Percentiles rank a stretch among this genome's conserved stretches.
Evolutionary conservation across 2,113 vertebrate genomes (phyloP).

Genomic region (Hiodon tergisus): DNA sequence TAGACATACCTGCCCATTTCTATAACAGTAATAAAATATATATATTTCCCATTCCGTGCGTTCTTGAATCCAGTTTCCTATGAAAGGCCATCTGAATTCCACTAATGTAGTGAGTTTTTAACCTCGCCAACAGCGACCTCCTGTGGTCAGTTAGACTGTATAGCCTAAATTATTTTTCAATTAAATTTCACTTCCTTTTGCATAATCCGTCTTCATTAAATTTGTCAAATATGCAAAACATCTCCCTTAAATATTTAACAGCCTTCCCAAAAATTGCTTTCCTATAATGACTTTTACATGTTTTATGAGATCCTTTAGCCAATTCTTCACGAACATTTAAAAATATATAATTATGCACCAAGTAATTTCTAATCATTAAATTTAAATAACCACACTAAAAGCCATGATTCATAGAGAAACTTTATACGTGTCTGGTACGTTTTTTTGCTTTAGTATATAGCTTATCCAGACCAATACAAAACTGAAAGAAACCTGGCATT

Average conservation of each 20-base stretch:
- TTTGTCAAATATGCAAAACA: too few relatives aligned
- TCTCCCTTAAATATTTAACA: not conserved
- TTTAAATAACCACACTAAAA: not conserved
- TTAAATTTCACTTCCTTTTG: too few relatives aligned
- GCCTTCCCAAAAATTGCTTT: not conserved
- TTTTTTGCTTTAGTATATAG: not conserved
- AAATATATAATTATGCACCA: not conserved
- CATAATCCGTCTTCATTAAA: too few relatives aligned
- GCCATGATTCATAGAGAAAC: not conserved
- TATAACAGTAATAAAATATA: too few relatives aligned
- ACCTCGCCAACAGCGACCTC: not conserved
- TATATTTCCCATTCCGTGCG: too few relatives aligned
- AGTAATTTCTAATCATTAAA: too few relatives aligned
- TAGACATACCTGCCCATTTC: too few relatives aligned
- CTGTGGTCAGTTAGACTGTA: not conserved
- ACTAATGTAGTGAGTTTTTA: too few relatives aligned
- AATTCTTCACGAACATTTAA: not conserved
- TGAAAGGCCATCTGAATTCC: too few relatives aligned
- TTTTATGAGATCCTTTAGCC: not conserved
- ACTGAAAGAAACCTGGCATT: not conserved
- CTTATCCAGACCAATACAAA: not conserved
- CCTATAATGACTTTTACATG: not conserved
- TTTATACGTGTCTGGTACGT: not conserved
- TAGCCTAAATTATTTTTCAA: too few relatives aligned
- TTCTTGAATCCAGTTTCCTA: too few relatives aligned